Evolutionary conservation across 2,888 invertebrate genomes (phyloP), one percentile per base, ranked within the genome.

Genomic region (Helicoverpa assulta): DNA sequence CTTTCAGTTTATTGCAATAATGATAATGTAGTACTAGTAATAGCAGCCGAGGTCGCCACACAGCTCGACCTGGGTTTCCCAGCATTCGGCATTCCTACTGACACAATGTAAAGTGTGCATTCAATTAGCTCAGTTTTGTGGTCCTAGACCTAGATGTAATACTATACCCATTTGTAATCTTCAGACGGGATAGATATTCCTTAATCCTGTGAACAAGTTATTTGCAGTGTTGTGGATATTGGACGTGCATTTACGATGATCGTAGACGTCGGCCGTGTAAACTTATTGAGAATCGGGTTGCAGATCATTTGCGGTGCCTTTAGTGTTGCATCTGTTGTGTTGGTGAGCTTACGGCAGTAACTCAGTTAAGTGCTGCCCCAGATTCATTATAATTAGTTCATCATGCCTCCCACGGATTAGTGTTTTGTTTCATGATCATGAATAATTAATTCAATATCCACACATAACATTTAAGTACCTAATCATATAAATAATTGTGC

Each of bases 281-380:
- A 70, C 58, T 58, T 37, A 26, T 12, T 14, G 18, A 57, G 14
- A 56, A 57, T 66, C 51, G 51, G 58, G 66, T 43, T 56, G 8
- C 26, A 55, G 14, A 2, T 67, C 57, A 54, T 76, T 76, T 50
- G 76, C 26, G 76, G 76, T 64, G 1, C 54, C 10, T 29, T 5
- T 50, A 19, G 43, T 54, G 51, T n/a, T 57, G 59, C 73, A 47
- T 78, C 73, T 73, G 76, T 37, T 59, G 12, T 16, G 53, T 14
- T 21, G 43, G 26, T 18, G 5, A n/a, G 16, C 6, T 3, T 10
- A 26, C 33, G 57, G 51, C 50, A 64, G 60, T 61, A 69, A 18
- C 19, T 14, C 29, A 29, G 69, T 21, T 47, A 21, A 58, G 69
- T 55, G 58, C 14, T 29, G 29, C 40, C 12, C 58, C 61, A 61